Evolutionary conservation across 2,113 vertebrate species (phyloP), one percentile per base, ranked within the genome.

Genomic region (Myotis yumanensis): DNA sequence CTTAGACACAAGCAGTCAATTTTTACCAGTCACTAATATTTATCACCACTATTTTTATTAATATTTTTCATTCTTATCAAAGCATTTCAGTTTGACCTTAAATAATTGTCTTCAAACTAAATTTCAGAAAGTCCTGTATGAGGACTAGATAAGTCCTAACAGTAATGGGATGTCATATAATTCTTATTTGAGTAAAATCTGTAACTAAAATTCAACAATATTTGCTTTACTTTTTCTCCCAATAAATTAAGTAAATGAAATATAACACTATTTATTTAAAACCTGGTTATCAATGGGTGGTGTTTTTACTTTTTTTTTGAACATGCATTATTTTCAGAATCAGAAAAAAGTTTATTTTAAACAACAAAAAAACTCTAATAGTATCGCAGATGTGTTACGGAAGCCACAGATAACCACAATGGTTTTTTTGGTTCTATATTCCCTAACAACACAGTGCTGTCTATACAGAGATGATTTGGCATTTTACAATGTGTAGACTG

Each of bases 171-270:
- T 37, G 66, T 28, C 40, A 7, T 73, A 18, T 59, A 62, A 87
- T 88, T 83, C 37, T 43, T 64, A 87, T 48, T 82, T 14, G 9
- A 89, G 46, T 69, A 83, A 94, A 89, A 93, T 86, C 46, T 93
- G 7, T 40, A 83, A n/a, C 5, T 72, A 22, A 82, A 83, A 35
- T 69, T 43, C 30, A 85, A 28, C 8, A 57, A 90, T 96, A 40
- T 66, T 76, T 86, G 32, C 25, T 83, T 90, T 32, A 82, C 11
- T 37, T 95, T 93, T 87, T 81, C 73, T 89, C 68, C 40, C 76
- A 76, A 37, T 93, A 83, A 84, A 59, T 84, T 68, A 76, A 75
- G 69, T 73, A 75, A 35, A 52, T 81, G 28, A 92, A 69, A 51
- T n/a, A 30, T 10, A 85, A 37, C 1, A 37, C 16, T 57, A 46